phyloP scores from a whole-genome alignment of 2,888 invertebrate genomes.

The Chaitophorus viminalis region DNA sequence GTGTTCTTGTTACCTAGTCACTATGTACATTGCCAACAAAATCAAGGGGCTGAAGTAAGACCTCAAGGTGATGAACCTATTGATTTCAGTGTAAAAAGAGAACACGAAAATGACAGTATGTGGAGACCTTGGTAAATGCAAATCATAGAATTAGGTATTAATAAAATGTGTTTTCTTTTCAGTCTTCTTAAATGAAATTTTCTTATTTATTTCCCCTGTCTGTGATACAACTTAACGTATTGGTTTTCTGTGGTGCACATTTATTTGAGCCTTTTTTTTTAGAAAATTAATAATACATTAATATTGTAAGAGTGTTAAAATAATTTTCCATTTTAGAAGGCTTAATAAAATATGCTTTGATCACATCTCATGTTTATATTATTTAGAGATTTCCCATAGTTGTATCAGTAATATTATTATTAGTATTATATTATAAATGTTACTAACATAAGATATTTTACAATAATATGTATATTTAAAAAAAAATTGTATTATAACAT shows the following conservation, averaged over 20 bases:
- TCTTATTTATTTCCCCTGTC: slow-evolving; percentile 48
- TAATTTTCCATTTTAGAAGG: slow-evolving; percentile 38
- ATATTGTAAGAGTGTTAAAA: slow-evolving; percentile 36
- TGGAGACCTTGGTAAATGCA: slow-evolving; percentile 66
- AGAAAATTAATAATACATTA: slow-evolving; percentile 17
- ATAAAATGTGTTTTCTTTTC: slow-evolving; percentile 19
- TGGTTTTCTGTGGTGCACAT: slow-evolving; percentile 51
- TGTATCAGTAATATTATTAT: slow-evolving; percentile 20
- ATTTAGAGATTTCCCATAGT: slow-evolving; percentile 21
- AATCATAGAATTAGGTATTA: slow-evolving; percentile 24
- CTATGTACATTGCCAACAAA: slow-evolving; percentile 69
- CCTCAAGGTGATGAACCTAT: slow-evolving; percentile 65
- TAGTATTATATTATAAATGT: slow-evolving; percentile 41
- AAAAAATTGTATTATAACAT: slow-evolving; percentile 44
- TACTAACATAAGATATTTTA: slow-evolving; percentile 22
- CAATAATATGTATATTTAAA: slow-evolving; percentile 30
- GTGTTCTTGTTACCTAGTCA: slow-evolving; percentile 74
- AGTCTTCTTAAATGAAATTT: slow-evolving; percentile 23
- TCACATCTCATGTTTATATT: slow-evolving; percentile 25
- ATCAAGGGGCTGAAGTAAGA: slow-evolving; percentile 55
- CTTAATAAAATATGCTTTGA: slow-evolving; percentile 44
- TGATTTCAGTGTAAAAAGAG: slow-evolving; percentile 65
- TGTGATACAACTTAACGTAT: slow-evolving; percentile 57
- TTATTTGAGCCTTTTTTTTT: slow-evolving; percentile 30
- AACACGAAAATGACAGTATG: slow-evolving; percentile 65